Evolutionary conservation across 2,113 vertebrate species (phyloP).

Genomic region (Anguilla rostrata): DNA sequence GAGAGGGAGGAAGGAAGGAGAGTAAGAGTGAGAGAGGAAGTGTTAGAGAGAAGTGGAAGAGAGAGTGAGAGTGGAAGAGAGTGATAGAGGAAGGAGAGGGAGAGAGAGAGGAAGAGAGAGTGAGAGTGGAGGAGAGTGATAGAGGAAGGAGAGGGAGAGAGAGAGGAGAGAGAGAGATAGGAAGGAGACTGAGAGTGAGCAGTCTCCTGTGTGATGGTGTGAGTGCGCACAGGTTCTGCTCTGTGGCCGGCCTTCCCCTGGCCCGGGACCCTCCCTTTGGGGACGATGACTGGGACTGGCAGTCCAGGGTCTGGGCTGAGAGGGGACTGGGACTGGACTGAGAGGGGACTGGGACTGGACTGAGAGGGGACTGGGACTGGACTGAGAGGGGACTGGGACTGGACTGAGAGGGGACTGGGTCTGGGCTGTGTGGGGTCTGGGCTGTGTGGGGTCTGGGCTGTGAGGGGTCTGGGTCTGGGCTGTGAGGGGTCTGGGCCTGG

Average conservation of each 20-base stretch:
- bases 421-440: no score
- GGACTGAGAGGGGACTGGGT: not conserved
- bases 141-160: not conserved
- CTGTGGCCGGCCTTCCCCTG: conserved; percentile 33
- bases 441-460: no score
- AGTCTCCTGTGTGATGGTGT: not conserved
- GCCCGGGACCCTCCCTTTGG: conserved; percentile 57
- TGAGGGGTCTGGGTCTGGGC: no score
- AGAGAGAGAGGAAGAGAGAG: not conserved
- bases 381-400: conserved; percentile 50
- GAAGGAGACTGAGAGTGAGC: conserved; percentile 29
- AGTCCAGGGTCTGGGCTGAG: no score
- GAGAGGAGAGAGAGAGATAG: not conserved
- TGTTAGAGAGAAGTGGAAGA: conserved; percentile 7
- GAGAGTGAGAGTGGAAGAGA: not conserved
- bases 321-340: not conserved
- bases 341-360: conserved; percentile 38
- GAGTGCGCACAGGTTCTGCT: conserved; percentile 42
- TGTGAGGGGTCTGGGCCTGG: not conserved
- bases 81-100: not conserved
- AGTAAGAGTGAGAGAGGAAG: not conserved
- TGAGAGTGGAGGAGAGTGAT: not conserved
- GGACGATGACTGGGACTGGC: conserved; percentile 53
- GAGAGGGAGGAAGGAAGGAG: conserved; percentile 24
- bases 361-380: conserved; percentile 53